phyloP scores from a whole-genome alignment of 2,888 invertebrate genomes.

The Tenthredo notha region DNA sequence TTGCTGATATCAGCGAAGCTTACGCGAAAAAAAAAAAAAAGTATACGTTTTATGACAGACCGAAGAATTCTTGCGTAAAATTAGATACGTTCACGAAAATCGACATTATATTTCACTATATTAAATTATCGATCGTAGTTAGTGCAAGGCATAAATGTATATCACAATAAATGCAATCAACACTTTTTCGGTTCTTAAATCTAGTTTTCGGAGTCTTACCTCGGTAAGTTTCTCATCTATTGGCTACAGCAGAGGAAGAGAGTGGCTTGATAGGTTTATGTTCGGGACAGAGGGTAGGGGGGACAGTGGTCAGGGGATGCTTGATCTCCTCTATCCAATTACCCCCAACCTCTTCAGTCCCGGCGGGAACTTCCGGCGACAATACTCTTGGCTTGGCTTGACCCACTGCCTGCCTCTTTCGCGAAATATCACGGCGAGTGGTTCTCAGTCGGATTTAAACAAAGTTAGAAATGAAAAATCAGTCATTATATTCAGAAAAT shows the following conservation, averaged over 20 bases:
- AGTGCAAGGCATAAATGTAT: neutral
- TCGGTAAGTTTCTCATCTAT: slow-evolving; percentile 18
- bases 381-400: slow-evolving; percentile 67
- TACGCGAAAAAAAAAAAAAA: slow-evolving; percentile 55
- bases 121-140: neutral
- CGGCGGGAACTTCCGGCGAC: slow-evolving; percentile 69
- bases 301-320: slow-evolving; percentile 59
- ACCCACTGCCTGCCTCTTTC: slow-evolving; percentile 68
- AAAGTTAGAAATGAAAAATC: neutral
- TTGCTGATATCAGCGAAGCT: slow-evolving; percentile 59
- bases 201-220: neutral
- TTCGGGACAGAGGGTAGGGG: slow-evolving; percentile 42
- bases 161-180: neutral
- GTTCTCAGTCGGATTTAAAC: slow-evolving; percentile 63
- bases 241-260: slow-evolving; percentile 24
- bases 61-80: slow-evolving; percentile 56
- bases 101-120: neutral
- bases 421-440: slow-evolving; percentile 68
- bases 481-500: neutral
- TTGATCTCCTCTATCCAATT: slow-evolving; percentile 75
- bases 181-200: neutral
- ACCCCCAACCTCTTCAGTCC: slow-evolving; percentile 70
- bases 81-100: slow-evolving; percentile 56
- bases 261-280: slow-evolving; percentile 51
- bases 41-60: slow-evolving; percentile 54